Evolutionary conservation across 2,888 invertebrate species (phyloP).

Genomic region (Liposcelis brunnea): DNA sequence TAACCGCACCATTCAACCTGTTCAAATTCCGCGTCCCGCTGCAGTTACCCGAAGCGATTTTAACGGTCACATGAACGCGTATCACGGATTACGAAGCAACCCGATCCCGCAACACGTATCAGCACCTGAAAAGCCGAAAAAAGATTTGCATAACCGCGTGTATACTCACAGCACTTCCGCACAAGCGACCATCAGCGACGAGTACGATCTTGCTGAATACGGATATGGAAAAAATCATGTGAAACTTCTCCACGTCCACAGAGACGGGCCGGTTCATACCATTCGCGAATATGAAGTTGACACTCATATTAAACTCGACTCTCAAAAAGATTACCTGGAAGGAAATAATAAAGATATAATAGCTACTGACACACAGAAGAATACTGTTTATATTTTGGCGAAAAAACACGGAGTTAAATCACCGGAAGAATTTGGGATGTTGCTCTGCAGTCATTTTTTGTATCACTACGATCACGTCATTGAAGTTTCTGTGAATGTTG

Average conservation of each 20-base stretch:
- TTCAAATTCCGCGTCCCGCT: neutral
- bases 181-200: conserved; percentile 13
- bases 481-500: conserved; percentile 48
- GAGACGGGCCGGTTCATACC: conserved; percentile 46
- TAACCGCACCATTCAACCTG: neutral
- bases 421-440: conserved; percentile 57
- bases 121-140: neutral
- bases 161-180: neutral
- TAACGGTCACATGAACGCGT: conserved; percentile 7
- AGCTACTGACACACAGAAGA: conserved; percentile 69
- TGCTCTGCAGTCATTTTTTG: conserved; percentile 57
- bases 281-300: conserved; percentile 59
- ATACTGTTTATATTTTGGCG: conserved; percentile 61
- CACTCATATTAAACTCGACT: conserved; percentile 49
- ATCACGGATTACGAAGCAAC: neutral
- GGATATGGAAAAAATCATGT: conserved; percentile 61
- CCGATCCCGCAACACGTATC: conserved; percentile 1
- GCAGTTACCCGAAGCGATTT: neutral
- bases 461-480: conserved; percentile 57
- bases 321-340: conserved; percentile 49
- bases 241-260: conserved; percentile 51
- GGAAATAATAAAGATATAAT: conserved; percentile 68
- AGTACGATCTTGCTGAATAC: conserved; percentile 43
- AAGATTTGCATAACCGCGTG: neutral
- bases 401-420: conserved; percentile 59